phyloP scores from a whole-genome alignment of 92 coral and sea anemone genomes.

The Umimayanthus chanpuru region DNA sequence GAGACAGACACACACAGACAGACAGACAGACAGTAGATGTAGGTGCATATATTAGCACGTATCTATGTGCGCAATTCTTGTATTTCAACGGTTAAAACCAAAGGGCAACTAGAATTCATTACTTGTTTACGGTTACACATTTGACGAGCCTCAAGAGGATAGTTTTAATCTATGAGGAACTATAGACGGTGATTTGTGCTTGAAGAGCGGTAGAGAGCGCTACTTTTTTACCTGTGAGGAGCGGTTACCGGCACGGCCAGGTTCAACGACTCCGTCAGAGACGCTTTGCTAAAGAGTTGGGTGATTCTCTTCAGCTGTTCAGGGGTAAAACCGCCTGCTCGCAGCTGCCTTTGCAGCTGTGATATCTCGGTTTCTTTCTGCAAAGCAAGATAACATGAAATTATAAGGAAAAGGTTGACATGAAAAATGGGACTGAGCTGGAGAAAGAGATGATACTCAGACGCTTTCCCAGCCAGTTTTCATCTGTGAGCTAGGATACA shows the following conservation, averaged over 20 bases:
- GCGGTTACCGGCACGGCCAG: neutral
- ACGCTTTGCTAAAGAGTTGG: slow-evolving; percentile 31
- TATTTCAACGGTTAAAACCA: no score
- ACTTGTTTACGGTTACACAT: neutral
- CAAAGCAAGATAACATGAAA: neutral
- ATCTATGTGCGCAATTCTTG: no score
- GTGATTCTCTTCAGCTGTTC: slow-evolving; percentile 31
- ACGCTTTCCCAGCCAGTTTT: no score
- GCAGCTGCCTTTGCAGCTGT: slow-evolving; percentile 16
- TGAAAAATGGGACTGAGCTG: neutral
- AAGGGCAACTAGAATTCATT: no score
- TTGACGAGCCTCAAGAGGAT: neutral
- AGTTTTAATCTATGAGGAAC: neutral
- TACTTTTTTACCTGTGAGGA: neutral
- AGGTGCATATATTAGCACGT: no score
- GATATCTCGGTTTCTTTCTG: slow-evolving; percentile 39
- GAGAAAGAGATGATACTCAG: neutral
- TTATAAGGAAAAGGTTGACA: neutral
- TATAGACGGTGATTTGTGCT: neutral
- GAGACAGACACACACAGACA: no score
- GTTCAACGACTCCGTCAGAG: slow-evolving; percentile 25
- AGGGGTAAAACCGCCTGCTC: slow-evolving; percentile 24
- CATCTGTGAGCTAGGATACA: no score
- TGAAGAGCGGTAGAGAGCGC: neutral
- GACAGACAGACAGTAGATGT: no score